phyloP scores from a whole-genome alignment of 2,113 vertebrate species.

The Rattus rattus region DNA sequence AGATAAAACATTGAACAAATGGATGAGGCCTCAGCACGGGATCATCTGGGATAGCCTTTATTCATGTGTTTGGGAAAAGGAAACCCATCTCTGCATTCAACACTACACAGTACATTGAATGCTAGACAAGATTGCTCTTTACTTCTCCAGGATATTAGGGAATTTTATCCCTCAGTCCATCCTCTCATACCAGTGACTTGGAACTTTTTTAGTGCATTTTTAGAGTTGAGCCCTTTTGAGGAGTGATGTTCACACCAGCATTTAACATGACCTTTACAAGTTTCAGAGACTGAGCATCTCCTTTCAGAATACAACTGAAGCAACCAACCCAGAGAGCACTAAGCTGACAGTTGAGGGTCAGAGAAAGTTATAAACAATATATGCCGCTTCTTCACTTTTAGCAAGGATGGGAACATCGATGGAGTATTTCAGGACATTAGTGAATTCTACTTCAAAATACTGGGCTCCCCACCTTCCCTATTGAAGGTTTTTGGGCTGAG shows the following conservation, averaged over 20 bases:
- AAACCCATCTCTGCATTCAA: background rate
- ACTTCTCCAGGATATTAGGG: background rate
- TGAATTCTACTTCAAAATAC: background rate
- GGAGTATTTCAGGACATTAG: background rate
- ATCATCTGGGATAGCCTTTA: background rate
- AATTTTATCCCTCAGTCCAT: background rate
- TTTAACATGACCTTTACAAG: background rate
- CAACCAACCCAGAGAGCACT: background rate
- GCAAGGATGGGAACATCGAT: background rate
- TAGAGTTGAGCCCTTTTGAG: background rate
- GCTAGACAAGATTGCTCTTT: background rate
- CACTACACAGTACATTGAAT: background rate
- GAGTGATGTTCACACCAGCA: background rate
- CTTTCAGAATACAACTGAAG: background rate
- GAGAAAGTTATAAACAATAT: background rate
- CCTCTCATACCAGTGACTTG: background rate
- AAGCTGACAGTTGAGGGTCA: background rate
- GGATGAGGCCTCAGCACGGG: background rate
- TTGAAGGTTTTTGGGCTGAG: background rate
- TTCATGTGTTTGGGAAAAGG: background rate
- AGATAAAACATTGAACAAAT: background rate
- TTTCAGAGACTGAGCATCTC: slow-evolving; percentile 1
- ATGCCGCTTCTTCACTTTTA: background rate
- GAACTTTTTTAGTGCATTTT: background rate
- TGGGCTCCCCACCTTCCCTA: background rate